A percentile compares a stretch with the other conserved stretches of the same genome.
These are phyloP conservation scores for Andrena flavipes DNA, from an alignment of 2,888 invertebrate genomes.

Conservation along the genomic window DNA sequence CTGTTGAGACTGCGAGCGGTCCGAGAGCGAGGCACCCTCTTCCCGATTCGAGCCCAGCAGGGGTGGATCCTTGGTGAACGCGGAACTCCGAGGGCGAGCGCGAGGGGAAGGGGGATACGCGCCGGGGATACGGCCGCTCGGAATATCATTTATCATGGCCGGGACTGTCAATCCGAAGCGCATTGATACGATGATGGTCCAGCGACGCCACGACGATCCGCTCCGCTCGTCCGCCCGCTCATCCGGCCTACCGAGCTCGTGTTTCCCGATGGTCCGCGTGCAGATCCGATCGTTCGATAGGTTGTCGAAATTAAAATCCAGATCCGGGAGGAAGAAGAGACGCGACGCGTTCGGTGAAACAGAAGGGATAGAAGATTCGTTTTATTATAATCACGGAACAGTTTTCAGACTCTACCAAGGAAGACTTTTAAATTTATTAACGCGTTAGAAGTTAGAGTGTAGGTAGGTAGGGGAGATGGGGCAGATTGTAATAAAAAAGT, in stretches of 20 bases:
- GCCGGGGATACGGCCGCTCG: slow-evolving; percentile 62
- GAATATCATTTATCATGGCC: slow-evolving; percentile 82
- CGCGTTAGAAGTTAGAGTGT: too few species aligned
- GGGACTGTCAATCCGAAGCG: slow-evolving; percentile 82
- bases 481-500: too few species aligned
- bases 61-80: slow-evolving; percentile 73
- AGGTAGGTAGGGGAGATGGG: too few species aligned
- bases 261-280: slow-evolving; percentile 29
- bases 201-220: slow-evolving; percentile 77
- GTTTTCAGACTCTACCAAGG: too few species aligned
- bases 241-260: slow-evolving; percentile 51
- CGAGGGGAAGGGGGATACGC: slow-evolving; percentile 28
- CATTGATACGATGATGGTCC: slow-evolving; percentile 82
- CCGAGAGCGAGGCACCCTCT: slow-evolving; percentile 64
- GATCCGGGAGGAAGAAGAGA: neutral
- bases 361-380: too few species aligned
- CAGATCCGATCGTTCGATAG: slow-evolving; percentile 33
- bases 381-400: too few species aligned
- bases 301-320: neutral
- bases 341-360: neutral
- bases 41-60: slow-evolving; percentile 71
- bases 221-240: slow-evolving; percentile 3
- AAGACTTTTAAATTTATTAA: too few species aligned
- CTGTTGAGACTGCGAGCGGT: slow-evolving; percentile 59
- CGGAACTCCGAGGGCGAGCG: slow-evolving; percentile 57